These are phyloP conservation scores for Chrysolina americana DNA, from an alignment of 2,888 invertebrate species.

Conservation along the genomic window DNA sequence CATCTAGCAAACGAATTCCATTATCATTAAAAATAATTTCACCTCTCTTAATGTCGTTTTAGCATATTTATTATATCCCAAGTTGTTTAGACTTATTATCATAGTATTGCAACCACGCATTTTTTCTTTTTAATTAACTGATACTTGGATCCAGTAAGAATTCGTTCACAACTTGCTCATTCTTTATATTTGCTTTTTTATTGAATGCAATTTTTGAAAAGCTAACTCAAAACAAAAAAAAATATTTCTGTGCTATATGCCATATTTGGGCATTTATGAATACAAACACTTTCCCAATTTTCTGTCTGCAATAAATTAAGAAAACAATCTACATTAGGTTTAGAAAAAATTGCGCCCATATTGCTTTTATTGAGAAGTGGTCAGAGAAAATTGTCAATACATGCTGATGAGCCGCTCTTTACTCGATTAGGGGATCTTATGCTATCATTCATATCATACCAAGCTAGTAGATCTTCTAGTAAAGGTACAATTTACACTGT, in stretches of 20 bases:
- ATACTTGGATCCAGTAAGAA: conserved; percentile 13
- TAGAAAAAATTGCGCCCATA: conserved; percentile 14
- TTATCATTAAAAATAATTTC: background rate
- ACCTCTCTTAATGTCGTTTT: background rate
- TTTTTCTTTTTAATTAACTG: background rate
- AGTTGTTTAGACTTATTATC: conserved; percentile 13
- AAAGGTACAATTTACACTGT: background rate
- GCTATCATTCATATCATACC: background rate
- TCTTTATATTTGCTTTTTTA: background rate
- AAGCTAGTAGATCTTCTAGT: background rate
- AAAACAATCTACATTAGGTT: conserved; percentile 12
- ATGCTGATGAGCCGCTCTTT: background rate
- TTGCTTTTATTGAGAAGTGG: background rate
- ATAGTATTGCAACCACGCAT: background rate
- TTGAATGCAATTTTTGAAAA: background rate
- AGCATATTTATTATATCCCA: conserved; percentile 8
- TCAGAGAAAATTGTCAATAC: background rate
- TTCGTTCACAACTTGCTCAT: conserved; percentile 5
- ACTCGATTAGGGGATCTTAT: background rate
- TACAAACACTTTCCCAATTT: conserved; percentile 5
- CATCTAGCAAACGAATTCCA: background rate
- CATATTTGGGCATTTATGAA: conserved; percentile 7
- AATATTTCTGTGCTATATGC: conserved; percentile 6
- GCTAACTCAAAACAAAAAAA: background rate
- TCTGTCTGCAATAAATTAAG: conserved; percentile 3